Evolutionary conservation across 2,113 vertebrate genomes (phyloP).

Genomic region (Rissa tridactyla): DNA sequence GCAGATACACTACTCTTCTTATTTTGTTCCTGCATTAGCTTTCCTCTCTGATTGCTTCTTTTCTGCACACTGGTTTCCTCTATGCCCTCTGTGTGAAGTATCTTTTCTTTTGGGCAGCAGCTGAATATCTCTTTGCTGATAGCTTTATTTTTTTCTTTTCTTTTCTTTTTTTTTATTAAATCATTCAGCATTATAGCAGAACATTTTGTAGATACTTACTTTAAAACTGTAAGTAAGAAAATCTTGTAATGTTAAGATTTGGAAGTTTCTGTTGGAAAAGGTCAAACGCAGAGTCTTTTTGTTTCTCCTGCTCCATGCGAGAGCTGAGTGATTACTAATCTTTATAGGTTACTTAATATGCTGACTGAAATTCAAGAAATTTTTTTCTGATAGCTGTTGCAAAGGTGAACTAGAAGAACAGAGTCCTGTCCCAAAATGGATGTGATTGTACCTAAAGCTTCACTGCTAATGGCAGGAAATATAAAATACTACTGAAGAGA

Average conservation of each 20-base stretch:
- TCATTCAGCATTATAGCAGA: neutral
- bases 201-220: neutral
- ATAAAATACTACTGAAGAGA: neutral
- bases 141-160: neutral
- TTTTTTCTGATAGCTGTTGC: neutral
- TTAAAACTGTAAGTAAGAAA: neutral
- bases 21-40: neutral
- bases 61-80: constrained; percentile 13
- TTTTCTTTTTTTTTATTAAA: neutral
- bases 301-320: neutral
- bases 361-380: neutral
- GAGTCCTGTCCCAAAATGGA: neutral
- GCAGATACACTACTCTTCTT: neutral
- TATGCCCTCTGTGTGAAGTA: neutral
- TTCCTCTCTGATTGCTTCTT: neutral
- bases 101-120: neutral
- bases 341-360: neutral
- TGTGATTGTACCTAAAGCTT: neutral
- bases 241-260: neutral
- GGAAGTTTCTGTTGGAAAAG: neutral
- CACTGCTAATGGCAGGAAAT: neutral
- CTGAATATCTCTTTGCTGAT: neutral
- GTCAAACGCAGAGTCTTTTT: neutral
- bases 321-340: neutral
- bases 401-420: neutral